Evolutionary conservation across 2,888 invertebrate genomes (phyloP).

Genomic region (Rotaria macrura): DNA sequence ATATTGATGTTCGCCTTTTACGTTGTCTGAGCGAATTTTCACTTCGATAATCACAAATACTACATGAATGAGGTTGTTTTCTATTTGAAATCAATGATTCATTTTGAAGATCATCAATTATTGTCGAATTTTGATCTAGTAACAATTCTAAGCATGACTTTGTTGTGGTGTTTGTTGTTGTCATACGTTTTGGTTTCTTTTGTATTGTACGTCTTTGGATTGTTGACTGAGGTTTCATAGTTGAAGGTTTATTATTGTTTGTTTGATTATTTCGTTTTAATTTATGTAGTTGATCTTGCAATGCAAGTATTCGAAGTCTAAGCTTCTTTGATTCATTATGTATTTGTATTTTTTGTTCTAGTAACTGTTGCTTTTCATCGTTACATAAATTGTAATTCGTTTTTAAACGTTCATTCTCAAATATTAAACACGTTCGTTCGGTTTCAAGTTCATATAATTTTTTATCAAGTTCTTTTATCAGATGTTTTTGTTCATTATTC

Average conservation of each 20-base stretch:
- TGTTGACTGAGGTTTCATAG: not conserved
- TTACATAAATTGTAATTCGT: not conserved
- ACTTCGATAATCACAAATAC: not conserved
- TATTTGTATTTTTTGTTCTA: not conserved
- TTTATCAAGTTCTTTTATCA: not conserved
- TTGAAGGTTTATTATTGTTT: not conserved
- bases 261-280: not conserved
- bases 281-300: not conserved
- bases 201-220: not conserved
- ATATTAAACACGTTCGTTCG: not conserved
- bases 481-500: not conserved
- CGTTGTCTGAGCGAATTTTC: not conserved
- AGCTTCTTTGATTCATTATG: not conserved
- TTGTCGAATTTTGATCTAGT: not conserved
- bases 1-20: not conserved
- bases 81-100: not conserved
- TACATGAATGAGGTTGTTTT: not conserved
- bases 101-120: not conserved
- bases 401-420: constrained; percentile 18
- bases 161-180: not conserved
- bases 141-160: not conserved
- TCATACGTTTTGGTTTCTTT: not conserved
- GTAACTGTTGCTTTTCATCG: not conserved
- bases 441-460: constrained; percentile 14
- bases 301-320: not conserved